phyloP scores from a whole-genome alignment of 2,888 invertebrate species.

The Tachina grossa region DNA sequence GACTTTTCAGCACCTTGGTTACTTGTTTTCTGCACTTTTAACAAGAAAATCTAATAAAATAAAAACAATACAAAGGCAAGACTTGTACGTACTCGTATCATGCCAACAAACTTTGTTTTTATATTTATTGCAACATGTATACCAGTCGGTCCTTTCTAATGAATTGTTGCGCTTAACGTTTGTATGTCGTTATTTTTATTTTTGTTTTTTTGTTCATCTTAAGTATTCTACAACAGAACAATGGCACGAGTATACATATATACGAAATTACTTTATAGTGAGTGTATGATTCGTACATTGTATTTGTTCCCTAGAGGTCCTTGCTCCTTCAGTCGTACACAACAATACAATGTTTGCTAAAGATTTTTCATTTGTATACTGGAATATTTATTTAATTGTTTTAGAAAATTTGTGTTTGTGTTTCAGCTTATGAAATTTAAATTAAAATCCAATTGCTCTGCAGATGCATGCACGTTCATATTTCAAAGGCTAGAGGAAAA shows the following conservation, averaged over 20 bases:
- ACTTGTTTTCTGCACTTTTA: background rate
- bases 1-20: slow-evolving; percentile 18
- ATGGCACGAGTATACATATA: background rate
- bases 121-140: background rate
- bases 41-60: background rate
- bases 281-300: background rate
- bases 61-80: background rate
- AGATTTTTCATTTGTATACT: slow-evolving; percentile 21
- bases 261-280: background rate
- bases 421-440: no score
- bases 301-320: background rate
- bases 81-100: background rate
- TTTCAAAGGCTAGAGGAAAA: background rate
- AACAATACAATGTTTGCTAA: slow-evolving; percentile 3
- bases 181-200: background rate
- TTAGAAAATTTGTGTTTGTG: slow-evolving; percentile 33
- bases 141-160: background rate
- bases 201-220: background rate
- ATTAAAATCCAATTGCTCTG: background rate
- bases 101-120: background rate
- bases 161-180: background rate
- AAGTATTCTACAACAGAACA: background rate
- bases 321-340: slow-evolving; percentile 14
- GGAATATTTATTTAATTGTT: slow-evolving; percentile 50
- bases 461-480: background rate